phyloP scores from a whole-genome alignment of 1,140 invertebrate species.

The Achroia grisella region DNA sequence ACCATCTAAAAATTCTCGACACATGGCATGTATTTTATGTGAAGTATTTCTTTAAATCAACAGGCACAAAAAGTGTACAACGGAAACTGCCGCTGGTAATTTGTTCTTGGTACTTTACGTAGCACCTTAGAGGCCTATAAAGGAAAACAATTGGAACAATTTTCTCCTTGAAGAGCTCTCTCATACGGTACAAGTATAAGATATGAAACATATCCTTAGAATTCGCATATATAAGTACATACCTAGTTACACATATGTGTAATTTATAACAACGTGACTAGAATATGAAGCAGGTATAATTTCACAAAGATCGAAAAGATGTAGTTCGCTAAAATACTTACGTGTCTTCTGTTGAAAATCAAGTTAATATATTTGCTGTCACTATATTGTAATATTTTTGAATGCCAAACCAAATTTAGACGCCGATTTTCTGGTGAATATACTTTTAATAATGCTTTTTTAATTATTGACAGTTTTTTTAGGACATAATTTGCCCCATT shows the following conservation, averaged over 20 bases:
- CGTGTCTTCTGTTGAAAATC: no score
- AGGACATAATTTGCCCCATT: no score
- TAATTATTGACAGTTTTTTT: no score
- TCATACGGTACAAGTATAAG: slow-evolving; percentile 11
- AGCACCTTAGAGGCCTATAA: slow-evolving; percentile 12
- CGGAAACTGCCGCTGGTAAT: slow-evolving; percentile 6
- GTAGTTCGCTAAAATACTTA: no score
- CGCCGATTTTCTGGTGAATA: no score
- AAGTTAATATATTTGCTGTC: no score
- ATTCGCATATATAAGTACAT: neutral
- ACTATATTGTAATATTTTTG: no score
- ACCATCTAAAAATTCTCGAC: no score
- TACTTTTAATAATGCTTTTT: no score
- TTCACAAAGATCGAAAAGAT: neutral
- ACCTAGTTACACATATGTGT: neutral
- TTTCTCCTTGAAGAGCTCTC: slow-evolving; percentile 11
- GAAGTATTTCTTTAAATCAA: neutral
- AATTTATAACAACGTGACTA: neutral
- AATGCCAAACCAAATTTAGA: no score
- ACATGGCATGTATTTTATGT: no score
- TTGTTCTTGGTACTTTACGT: slow-evolving; percentile 7
- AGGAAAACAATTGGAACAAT: slow-evolving; percentile 20
- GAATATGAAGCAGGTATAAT: neutral
- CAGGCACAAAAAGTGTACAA: neutral
- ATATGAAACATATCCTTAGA: slow-evolving; percentile 6